phyloP scores from a whole-genome alignment of 2,888 invertebrate genomes.

The Cosmopolites sordidus region DNA sequence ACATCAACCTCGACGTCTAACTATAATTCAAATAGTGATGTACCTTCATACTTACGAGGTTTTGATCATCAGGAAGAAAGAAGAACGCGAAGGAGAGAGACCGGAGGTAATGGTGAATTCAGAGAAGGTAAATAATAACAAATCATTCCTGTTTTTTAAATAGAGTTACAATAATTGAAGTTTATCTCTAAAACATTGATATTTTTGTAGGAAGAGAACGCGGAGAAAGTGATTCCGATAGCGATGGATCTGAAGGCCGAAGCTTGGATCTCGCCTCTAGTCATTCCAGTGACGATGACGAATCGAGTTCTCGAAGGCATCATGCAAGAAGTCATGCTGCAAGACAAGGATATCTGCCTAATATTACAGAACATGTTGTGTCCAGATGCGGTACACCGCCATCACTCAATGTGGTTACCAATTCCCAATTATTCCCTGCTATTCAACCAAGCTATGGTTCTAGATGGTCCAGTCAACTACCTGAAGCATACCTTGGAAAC shows the following conservation, averaged over 20 bases:
- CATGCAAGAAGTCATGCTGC: conserved; percentile 23
- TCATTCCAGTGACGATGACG: conserved; percentile 90
- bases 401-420: conserved; percentile 59
- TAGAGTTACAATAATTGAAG: not conserved
- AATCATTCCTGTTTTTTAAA: too few species aligned
- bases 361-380: conserved; percentile 54
- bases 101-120: conserved; percentile 42
- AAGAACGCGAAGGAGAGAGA: conserved; percentile 26
- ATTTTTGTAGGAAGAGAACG: conserved; percentile 22
- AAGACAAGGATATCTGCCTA: conserved; percentile 57
- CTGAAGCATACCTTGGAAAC: conserved; percentile 59
- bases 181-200: not conserved
- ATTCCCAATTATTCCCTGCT: conserved; percentile 65
- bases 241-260: conserved; percentile 71
- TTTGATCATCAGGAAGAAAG: conserved; percentile 54
- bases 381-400: conserved; percentile 55
- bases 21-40: conserved; percentile 77
- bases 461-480: conserved; percentile 65
- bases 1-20: conserved; percentile 84
- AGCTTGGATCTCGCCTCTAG: conserved; percentile 87
- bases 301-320: conserved; percentile 54
- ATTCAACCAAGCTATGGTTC: conserved; percentile 57
- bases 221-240: conserved; percentile 66
- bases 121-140: conserved; percentile 29
- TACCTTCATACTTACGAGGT: conserved; percentile 66